Conservation (phyloP, 2,888 invertebrate genomes). For the Cephus sareptanus region DNA sequence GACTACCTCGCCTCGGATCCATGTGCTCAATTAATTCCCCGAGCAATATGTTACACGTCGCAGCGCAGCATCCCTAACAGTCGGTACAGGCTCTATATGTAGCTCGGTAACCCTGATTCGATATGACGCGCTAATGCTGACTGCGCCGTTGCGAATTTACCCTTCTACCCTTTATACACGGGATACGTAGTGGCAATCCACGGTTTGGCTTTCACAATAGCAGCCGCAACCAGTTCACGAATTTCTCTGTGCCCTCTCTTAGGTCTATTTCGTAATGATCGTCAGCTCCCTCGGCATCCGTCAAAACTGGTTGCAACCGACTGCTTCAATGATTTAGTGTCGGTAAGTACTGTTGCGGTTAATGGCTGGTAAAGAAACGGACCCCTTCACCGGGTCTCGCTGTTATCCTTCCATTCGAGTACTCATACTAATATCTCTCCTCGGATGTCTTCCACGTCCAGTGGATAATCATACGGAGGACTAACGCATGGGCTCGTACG, state of each 20-base stretch:
- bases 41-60: slow-evolving; percentile 30
- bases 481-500: not conserved
- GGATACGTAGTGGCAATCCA: not conserved
- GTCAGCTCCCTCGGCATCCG: not conserved
- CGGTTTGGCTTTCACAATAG: not conserved
- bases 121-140: slow-evolving; percentile 14
- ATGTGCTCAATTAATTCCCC: slow-evolving; percentile 45
- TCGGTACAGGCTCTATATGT: not conserved
- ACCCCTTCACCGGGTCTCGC: not conserved
- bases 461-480: not conserved
- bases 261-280: not conserved
- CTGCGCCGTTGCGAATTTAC: slow-evolving; percentile 1
- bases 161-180: not conserved
- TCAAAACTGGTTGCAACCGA: not conserved
- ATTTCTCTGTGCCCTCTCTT: not conserved
- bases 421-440: not conserved
- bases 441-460: not conserved
- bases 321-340: not conserved
- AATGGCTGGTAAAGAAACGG: not conserved
- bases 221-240: not conserved
- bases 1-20: slow-evolving; percentile 9
- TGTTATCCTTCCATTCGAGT: not conserved
- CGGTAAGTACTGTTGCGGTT: not conserved
- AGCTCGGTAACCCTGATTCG: slow-evolving; percentile 20
- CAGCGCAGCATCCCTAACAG: not conserved